Evolutionary conservation across 2,113 vertebrate species (phyloP), one percentile per base, ranked within the genome.

Genomic region (Argyrosomus japonicus): DNA sequence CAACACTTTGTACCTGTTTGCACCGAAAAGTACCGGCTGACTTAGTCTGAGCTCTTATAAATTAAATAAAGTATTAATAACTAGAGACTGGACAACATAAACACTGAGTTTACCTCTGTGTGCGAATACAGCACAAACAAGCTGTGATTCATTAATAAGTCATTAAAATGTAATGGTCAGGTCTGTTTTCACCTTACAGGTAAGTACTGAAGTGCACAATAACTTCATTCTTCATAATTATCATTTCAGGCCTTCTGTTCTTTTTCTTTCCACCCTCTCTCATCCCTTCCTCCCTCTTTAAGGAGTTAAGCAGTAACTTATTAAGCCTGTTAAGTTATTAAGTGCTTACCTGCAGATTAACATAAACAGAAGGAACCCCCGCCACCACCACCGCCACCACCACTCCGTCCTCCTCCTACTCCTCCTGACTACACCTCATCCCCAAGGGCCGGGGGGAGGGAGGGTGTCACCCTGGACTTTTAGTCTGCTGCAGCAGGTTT

Each of bases 271-370:
- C 50, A 43, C 12, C 11, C 56, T 3, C 27, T 0, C 57, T 62
- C 19, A 57, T 62, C 54, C 76, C 45, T 48, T 36, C 71, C 65
- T 63, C 32, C 25, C 23, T 36, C 2, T 2, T 40, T 40, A 40
- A 40, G 23, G 23, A 63, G 17, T 0, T 75, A 68, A 70, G 14
- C 36, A 74, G 79, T 83, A 67, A 68, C 21, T 80, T 54, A 17
- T 53, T 17, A 72, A 80, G 58, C 84, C 79, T 71, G 60, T 91
- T 81, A 86, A 68, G 65, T 82, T 65, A 76, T 90, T 93, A 88
- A 77, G 81, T 58, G 72, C 63, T 91, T 86, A 87, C 21, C 71
- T 77, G 60, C 81, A 79, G 85, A 90, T 89, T 87, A 85, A 40
- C 21, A 18, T 14, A 56, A 58, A 40, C 61, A 11, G 43, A 11